Evolutionary conservation across 2,888 invertebrate species (phyloP).

Genomic region (Eucriotettix oculatus): DNA sequence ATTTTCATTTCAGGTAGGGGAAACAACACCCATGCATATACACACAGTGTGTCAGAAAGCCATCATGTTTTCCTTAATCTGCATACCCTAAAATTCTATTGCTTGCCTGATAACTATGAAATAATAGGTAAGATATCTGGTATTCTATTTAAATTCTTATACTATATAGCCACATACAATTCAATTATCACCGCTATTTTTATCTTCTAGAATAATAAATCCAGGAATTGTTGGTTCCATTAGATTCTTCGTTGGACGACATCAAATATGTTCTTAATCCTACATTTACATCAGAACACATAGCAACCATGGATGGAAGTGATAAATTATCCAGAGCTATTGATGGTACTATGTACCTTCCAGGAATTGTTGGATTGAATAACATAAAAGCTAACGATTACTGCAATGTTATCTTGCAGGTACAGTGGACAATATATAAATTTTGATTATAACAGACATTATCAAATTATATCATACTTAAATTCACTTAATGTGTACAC

Average conservation of each 20-base stretch:
- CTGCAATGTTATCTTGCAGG: conserved; percentile 95
- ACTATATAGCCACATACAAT: neutral
- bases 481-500: too few relatives aligned
- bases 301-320: conserved; percentile 59
- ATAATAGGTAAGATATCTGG: conserved; percentile 58
- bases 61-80: conserved; percentile 97
- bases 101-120: conserved; percentile 98
- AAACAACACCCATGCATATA: conserved; percentile 95
- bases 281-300: conserved; percentile 74
- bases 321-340: conserved; percentile 85
- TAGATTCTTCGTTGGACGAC: conserved; percentile 90
- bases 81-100: conserved; percentile 93
- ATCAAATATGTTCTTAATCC: conserved; percentile 98
- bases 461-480: too few relatives aligned
- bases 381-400: conserved; percentile 99
- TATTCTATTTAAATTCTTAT: neutral
- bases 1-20: conserved; percentile 60
- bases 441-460: neutral
- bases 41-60: conserved; percentile 93
- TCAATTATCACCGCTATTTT: neutral
- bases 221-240: conserved; percentile 11
- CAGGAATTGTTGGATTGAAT: conserved; percentile 90
- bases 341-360: conserved; percentile 90
- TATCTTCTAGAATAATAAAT: neutral
- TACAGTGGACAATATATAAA: conserved; percentile 20